Evolutionary conservation across 2,797 vertebrate genomes (phyloP).

Genomic region (Danionella dracula): DNA sequence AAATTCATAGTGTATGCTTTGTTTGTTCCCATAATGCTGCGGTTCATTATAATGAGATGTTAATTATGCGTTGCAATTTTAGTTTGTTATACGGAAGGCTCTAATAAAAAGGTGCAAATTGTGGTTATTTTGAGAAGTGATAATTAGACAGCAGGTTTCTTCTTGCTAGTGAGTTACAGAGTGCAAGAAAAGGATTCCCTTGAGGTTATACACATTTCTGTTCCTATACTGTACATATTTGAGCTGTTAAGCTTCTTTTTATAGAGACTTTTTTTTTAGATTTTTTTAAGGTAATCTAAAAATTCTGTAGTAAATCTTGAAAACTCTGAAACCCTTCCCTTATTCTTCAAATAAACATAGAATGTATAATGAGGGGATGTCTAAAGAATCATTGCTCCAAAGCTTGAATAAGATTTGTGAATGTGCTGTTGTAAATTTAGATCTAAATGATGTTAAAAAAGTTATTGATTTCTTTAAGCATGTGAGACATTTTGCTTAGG

Average conservation of each 20-base stretch:
- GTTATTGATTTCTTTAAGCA: too few species aligned
- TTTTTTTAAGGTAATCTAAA: too few species aligned
- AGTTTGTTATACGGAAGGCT: neutral
- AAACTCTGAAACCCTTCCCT: too few species aligned
- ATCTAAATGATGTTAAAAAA: too few species aligned
- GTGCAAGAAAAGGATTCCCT: constrained; percentile 25
- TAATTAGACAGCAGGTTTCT: constrained; percentile 42
- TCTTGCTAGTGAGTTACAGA: neutral
- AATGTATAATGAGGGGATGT: too few species aligned
- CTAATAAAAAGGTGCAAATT: constrained; percentile 34
- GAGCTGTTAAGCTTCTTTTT: neutral
- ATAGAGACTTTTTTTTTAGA: neutral
- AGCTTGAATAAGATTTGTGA: too few species aligned
- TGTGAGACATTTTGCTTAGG: too few species aligned
- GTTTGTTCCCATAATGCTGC: neutral
- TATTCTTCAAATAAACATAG: too few species aligned
- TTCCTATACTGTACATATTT: neutral
- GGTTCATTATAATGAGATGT: neutral
- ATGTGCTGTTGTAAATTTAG: too few species aligned
- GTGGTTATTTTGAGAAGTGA: constrained; percentile 45
- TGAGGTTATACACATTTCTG: neutral
- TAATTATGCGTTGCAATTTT: constrained; percentile 5
- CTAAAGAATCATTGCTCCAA: too few species aligned
- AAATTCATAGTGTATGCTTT: neutral
- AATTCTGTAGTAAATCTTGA: too few species aligned